Conservation (phyloP, 2,113 vertebrate genomes). For the Nipponia nippon region DNA sequence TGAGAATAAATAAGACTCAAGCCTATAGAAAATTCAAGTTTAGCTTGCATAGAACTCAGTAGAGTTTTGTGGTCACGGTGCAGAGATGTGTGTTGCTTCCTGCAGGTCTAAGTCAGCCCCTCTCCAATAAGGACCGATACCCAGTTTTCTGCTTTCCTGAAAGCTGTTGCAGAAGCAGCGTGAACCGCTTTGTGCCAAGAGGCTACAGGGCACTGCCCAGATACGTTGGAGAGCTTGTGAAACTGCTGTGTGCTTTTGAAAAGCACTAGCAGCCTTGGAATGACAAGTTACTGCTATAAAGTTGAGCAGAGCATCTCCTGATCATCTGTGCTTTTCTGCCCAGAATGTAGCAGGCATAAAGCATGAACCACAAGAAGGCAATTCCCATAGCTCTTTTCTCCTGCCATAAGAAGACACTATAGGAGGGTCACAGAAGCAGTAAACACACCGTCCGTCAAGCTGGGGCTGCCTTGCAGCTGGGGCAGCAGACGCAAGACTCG, state of each 20-base stretch:
- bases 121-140: neutral
- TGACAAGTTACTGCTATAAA: neutral
- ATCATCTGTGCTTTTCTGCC: neutral
- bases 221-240: neutral
- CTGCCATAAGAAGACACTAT: accelerated
- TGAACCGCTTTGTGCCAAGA: neutral
- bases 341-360: neutral
- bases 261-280: neutral
- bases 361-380: neutral
- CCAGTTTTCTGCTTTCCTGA: neutral
- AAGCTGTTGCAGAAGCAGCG: neutral
- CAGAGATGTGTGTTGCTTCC: neutral
- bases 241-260: neutral
- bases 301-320: neutral
- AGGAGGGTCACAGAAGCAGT: neutral
- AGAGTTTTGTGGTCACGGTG: neutral
- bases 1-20: neutral
- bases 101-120: neutral
- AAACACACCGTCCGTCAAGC: neutral
- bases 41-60: neutral
- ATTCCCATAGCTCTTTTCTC: neutral
- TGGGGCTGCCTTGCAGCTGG: neutral
- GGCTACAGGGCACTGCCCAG: neutral
- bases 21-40: neutral
- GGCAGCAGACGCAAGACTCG: neutral